Percentiles rank a stretch among this genome's conserved stretches.
Conservation (phyloP, 2,113 vertebrate genomes). For the Eretmodus cyanostictus region DNA sequence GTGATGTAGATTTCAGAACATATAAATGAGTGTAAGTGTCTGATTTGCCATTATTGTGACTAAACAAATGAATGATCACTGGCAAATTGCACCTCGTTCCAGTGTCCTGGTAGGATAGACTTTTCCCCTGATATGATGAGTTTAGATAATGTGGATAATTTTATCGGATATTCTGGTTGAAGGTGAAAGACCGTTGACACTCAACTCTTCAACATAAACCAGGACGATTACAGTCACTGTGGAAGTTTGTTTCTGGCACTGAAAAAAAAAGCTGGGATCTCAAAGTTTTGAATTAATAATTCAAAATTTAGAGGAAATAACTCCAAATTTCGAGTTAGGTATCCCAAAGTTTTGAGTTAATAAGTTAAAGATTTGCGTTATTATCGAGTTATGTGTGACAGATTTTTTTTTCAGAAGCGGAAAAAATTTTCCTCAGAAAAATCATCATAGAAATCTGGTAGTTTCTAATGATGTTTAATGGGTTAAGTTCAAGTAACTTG, state of each 20-base stretch:
- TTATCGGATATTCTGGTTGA: neutral
- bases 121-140: neutral
- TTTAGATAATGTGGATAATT: neutral
- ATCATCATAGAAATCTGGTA: neutral
- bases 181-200: neutral
- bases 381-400: neutral
- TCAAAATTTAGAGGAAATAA: neutral
- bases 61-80: neutral
- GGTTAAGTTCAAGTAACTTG: neutral
- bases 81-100: rapidly evolving
- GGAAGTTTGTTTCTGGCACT: neutral
- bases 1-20: neutral
- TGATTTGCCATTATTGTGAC: neutral
- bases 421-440: neutral
- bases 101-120: neutral
- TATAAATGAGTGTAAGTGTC: neutral
- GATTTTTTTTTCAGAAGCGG: neutral
- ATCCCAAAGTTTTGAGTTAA: neutral
- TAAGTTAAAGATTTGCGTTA: neutral
- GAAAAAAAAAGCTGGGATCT: neutral
- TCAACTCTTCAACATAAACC: neutral
- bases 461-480: neutral
- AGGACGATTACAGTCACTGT: neutral
- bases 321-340: neutral
- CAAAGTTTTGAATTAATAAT: neutral